Evolutionary conservation across 2,888 invertebrate genomes (phyloP).

Genomic region (Conchocele bisecta): DNA sequence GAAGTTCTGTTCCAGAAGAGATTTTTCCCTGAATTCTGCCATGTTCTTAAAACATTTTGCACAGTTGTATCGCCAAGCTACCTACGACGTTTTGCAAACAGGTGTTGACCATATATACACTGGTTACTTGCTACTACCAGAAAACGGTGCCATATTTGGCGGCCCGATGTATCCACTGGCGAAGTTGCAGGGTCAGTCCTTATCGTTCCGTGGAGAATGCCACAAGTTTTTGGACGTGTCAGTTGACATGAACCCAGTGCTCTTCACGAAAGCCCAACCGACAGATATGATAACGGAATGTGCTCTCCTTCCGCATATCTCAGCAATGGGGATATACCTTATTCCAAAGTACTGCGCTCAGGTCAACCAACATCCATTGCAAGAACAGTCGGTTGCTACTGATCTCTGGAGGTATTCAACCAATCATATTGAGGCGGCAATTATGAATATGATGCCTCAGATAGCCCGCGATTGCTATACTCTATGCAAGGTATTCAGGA

Average conservation of each 20-base stretch:
- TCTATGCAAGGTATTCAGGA: no score
- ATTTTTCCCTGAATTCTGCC: background rate
- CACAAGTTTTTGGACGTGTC: conserved; percentile 37
- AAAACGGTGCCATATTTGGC: conserved; percentile 7
- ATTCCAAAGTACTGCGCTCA: conserved; percentile 36
- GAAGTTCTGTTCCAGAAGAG: conserved; percentile 22
- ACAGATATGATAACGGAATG: background rate
- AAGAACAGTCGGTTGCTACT: background rate
- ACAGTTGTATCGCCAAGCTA: conserved; percentile 7
- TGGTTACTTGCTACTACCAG: conserved; percentile 6
- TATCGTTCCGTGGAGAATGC: conserved; percentile 27
- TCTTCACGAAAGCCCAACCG: conserved; percentile 16
- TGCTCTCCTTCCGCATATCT: conserved; percentile 11
- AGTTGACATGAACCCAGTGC: conserved; percentile 37
- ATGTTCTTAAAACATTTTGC: conserved; percentile 17
- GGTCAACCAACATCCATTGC: no score
- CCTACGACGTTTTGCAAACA: conserved; percentile 16
- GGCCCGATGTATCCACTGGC: background rate
- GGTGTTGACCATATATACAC: conserved; percentile 2
- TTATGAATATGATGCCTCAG: no score
- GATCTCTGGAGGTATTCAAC: no score
- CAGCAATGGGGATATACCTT: conserved; percentile 27
- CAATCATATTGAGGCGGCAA: no score
- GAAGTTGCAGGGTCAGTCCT: conserved; percentile 16
- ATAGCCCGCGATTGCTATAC: no score